Evolutionary conservation across 2,797 vertebrate species (phyloP).

Genomic region (Myiotriccus ornatus): DNA sequence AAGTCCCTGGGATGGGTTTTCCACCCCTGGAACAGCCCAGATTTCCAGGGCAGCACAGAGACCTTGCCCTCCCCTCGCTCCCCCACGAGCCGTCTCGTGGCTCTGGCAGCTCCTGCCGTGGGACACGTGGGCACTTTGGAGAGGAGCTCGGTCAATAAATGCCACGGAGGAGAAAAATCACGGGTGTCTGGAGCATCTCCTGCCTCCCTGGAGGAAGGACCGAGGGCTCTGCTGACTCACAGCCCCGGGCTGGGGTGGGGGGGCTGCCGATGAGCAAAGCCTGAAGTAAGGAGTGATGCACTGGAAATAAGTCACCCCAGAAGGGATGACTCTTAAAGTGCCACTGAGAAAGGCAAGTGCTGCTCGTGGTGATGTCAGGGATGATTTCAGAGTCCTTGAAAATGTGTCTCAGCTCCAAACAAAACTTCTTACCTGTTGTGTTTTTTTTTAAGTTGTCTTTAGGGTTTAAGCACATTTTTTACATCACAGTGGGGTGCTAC

Average conservation of each 20-base stretch:
- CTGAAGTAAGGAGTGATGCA: not conserved
- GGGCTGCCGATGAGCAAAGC: not conserved
- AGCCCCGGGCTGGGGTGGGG: not conserved
- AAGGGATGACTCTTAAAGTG: not conserved
- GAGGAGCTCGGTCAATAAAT: not conserved
- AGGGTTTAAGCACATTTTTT: fast-evolving
- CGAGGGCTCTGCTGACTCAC: not conserved
- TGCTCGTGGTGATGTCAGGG: not conserved
- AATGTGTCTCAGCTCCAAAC: not conserved
- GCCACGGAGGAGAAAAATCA: not conserved
- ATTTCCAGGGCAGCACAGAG: not conserved
- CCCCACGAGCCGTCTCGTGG: not conserved
- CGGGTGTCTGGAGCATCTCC: not conserved
- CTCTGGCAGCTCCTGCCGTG: not conserved
- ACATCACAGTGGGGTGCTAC: fast-evolving
- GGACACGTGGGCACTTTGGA: not conserved
- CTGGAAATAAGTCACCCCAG: not conserved
- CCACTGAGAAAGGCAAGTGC: not conserved
- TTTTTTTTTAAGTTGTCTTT: not conserved
- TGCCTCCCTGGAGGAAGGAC: not conserved
- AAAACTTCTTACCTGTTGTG: not conserved
- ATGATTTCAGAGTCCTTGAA: not conserved
- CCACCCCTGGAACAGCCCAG: fast-evolving
- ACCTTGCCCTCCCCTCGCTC: not conserved
- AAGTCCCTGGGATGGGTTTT: not conserved